Percentiles rank a stretch among this genome's conserved stretches.
Conservation (phyloP, 64 coral and sea anemone species). For the Stylophora pistillata region DNA sequence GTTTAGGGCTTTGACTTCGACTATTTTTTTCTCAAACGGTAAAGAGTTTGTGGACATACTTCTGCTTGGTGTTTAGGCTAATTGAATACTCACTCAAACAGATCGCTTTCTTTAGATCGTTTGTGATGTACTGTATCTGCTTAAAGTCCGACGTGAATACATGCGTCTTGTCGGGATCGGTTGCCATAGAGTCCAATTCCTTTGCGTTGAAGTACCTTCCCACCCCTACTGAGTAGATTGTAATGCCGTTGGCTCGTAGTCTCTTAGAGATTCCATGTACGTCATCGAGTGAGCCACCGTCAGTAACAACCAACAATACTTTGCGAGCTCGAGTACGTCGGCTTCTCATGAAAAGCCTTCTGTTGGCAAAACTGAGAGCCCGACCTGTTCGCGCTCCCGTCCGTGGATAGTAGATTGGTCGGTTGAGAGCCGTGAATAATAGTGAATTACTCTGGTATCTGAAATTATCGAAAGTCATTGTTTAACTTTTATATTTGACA, state of each 20-base stretch:
- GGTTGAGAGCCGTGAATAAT: conserved; percentile 39
- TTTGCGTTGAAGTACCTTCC: conserved; percentile 66
- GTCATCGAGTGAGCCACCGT: conserved; percentile 58
- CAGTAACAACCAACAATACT: conserved; percentile 70
- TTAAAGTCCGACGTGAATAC: conserved; percentile 70
- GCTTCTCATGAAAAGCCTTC: conserved; percentile 38
- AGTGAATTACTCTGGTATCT: conserved; percentile 7
- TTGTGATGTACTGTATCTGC: conserved; percentile 55
- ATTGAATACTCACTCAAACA: conserved; percentile 39
- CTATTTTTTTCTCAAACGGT: no score
- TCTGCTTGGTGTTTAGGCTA: no score
- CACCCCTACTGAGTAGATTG: conserved; percentile 69
- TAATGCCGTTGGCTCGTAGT: conserved; percentile 46
- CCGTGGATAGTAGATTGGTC: conserved; percentile 57
- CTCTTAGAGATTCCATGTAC: conserved; percentile 18
- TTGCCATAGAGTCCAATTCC: conserved; percentile 67
- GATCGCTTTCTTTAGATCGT: conserved; percentile 65
- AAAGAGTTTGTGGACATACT: no score
- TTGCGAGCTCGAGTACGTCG: conserved; percentile 39
- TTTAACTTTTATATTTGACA: neutral
- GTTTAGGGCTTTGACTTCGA: no score
- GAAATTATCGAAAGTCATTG: neutral
- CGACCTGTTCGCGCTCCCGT: conserved; percentile 53
- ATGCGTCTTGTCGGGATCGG: conserved; percentile 50
- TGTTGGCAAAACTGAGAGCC: conserved; percentile 30